These are phyloP conservation scores for Tinea semifulvella DNA, from an alignment of 2,888 invertebrate genomes.

Conservation along the genomic window DNA sequence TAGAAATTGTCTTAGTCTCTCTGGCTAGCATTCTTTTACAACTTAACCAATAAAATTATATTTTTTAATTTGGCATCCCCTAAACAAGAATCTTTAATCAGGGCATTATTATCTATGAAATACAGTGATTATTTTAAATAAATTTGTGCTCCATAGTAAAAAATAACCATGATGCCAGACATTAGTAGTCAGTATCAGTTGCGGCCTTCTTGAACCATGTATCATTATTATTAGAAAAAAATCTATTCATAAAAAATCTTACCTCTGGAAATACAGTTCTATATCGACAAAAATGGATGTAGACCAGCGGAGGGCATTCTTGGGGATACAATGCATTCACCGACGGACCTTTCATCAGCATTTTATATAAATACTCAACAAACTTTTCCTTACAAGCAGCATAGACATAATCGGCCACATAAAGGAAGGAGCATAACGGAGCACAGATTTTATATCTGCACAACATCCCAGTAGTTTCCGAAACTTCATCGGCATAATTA, in stretches of 20 bases:
- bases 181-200: too few relatives aligned
- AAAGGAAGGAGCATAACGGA: constrained; percentile 47
- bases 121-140: too few relatives aligned
- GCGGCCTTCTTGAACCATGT: neutral
- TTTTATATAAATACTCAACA: constrained; percentile 43
- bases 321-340: constrained; percentile 41
- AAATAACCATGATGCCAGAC: too few relatives aligned
- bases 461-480: constrained; percentile 31
- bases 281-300: constrained; percentile 44
- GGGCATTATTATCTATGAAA: too few relatives aligned
- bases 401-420: constrained; percentile 53
- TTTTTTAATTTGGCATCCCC: too few relatives aligned
- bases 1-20: too few relatives aligned
- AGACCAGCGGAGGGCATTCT: constrained; percentile 57
- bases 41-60: too few relatives aligned
- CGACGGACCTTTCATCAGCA: constrained; percentile 45
- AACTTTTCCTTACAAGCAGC: constrained; percentile 40
- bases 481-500: constrained; percentile 37
- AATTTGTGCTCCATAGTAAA: too few relatives aligned
- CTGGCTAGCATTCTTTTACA: too few relatives aligned
- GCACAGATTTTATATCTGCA: constrained; percentile 35
- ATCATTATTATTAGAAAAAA: neutral
- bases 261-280: too few relatives aligned
- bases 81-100: too few relatives aligned
- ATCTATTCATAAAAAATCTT: constrained; percentile 38